A percentile compares a stretch with the other conserved stretches of the same genome.
phyloP scores from a whole-genome alignment of 2,888 invertebrate species.

The Pristionchus entomophagus region DNA sequence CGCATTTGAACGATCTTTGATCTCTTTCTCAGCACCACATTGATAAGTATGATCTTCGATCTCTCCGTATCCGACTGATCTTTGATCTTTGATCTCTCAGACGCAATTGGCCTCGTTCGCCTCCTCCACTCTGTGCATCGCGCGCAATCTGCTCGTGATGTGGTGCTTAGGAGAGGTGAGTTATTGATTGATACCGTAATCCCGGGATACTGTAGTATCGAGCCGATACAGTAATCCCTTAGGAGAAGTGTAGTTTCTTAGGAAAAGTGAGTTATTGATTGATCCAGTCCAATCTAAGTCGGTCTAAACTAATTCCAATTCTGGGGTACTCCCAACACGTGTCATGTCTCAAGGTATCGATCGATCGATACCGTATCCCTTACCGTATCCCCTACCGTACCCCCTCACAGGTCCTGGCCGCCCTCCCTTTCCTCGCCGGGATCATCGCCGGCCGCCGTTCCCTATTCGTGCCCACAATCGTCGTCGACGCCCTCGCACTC shows the following conservation, averaged over 20 bases:
- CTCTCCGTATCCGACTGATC: background rate
- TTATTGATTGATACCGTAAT: background rate
- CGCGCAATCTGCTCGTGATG: conserved; percentile 51
- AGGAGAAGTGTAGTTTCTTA: too few species aligned
- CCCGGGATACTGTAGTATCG: background rate
- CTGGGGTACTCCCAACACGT: background rate
- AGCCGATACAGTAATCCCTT: background rate
- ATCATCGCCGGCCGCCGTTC: conserved; percentile 48
- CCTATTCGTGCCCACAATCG: conserved; percentile 52
- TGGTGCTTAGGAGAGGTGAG: conserved; percentile 54
- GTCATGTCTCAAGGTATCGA: too few species aligned
- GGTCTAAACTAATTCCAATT: too few species aligned
- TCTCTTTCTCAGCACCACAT: background rate
- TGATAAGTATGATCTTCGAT: too few species aligned
- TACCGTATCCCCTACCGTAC: background rate
- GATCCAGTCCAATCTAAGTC: too few species aligned
- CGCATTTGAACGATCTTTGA: background rate
- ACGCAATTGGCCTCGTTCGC: conserved; percentile 54
- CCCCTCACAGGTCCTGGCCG: background rate
- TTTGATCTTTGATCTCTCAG: conserved; percentile 44
- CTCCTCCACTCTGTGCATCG: conserved; percentile 52
- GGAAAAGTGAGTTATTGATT: conserved; percentile 39
- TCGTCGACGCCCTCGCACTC: conserved; percentile 53
- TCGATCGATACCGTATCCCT: conserved; percentile 8
- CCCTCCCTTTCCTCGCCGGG: conserved; percentile 52